Evolutionary conservation across 2,113 vertebrate genomes (phyloP).

Genomic region (Equus quagga): DNA sequence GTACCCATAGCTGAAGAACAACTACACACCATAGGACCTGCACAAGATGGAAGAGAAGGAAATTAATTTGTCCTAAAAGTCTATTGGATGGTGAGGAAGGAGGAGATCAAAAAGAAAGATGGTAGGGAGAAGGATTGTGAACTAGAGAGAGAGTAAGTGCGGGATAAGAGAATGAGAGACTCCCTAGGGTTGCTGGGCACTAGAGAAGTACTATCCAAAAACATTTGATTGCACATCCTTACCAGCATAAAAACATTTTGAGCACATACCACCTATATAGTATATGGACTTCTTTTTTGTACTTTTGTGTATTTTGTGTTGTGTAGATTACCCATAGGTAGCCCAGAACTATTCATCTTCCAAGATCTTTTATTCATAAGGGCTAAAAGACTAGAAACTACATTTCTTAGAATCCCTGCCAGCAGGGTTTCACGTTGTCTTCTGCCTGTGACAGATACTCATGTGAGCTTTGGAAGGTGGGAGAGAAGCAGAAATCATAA

Average conservation of each 20-base stretch:
- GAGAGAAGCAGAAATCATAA: constrained; percentile 1
- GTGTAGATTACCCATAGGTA: background rate
- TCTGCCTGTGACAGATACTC: background rate
- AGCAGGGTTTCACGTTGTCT: background rate
- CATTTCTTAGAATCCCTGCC: background rate
- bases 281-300: background rate
- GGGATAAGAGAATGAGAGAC: background rate
- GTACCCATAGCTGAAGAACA: background rate
- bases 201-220: background rate
- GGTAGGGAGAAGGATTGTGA: background rate
- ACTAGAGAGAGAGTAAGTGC: background rate
- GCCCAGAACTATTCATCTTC: background rate
- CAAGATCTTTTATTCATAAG: background rate
- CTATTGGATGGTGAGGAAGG: background rate
- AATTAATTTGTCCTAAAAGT: background rate
- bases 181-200: background rate
- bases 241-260: background rate
- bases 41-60: background rate
- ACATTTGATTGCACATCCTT: background rate
- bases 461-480: background rate
- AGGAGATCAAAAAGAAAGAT: background rate
- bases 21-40: background rate
- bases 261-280: background rate
- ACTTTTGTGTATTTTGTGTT: background rate
- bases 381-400: background rate